Base-by-base conservation (phyloP, 2,888 invertebrate genomes). In the Yponomeuta malinellus region DNA sequence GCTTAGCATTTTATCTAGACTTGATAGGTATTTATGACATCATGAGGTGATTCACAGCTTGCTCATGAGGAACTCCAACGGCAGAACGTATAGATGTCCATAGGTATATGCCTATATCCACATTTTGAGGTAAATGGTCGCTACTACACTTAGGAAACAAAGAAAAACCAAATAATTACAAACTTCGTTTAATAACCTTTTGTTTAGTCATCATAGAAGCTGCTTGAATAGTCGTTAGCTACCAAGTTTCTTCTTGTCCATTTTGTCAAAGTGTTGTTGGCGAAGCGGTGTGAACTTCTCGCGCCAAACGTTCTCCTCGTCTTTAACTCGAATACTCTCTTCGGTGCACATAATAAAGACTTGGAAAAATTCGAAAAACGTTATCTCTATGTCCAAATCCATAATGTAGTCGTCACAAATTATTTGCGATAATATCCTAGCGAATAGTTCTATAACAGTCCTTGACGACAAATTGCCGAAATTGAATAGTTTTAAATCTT, bases 331-430 rank as follows among this genome's bases (percentile, higher is more conserved):
- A 71, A 88, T 82, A 74, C 89, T 90, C 76, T 87, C 83, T 70
- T 88, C 83, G 1, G 87, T 80, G 75, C 93, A 92, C 1, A 80
- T 77, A 15, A 94, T 73, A 70, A 94, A 83, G 23, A 89, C 89
- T 81, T 94, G 94, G 74, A 93, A 94, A 81, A 94, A 94, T 82
- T 94, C 94, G 48, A 93, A 89, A 81, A 94, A 94, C 1, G 93
- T 92, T 65, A 94, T 78, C 76, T 91, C 81, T 75, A 93, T 88
- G 70, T 93, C 85, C 72, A 94, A 84, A 76, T 93, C 78, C 75
- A 93, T 83, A 67, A 93, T 87, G 72, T 83, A 79, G 10, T 80
- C 79, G 1, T 75, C 76, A 10, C 80, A 75, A 68, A 77, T 81
- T 48, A 94, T 80, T 72, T 83, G 80, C 9, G 94, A 94, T 77